Conservation (phyloP, 2,113 vertebrate genomes). For the Triplophysa siluroides region DNA sequence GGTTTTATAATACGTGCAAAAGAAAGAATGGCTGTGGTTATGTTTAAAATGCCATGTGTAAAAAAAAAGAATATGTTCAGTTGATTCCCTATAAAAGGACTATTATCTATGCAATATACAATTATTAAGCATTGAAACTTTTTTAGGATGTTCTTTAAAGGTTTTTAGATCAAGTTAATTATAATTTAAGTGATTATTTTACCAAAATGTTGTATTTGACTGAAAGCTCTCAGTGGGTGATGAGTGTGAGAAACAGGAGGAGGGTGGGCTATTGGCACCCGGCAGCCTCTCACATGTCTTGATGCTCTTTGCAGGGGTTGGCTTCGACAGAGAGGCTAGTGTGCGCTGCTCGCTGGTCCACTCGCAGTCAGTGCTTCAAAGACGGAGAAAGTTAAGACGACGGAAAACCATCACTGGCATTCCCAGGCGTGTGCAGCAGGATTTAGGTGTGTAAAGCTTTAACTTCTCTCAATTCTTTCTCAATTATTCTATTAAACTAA, state of each 20-base stretch:
- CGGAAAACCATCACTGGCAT: slow-evolving; percentile 93
- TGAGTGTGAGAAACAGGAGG: slow-evolving; percentile 55
- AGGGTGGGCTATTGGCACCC: slow-evolving; percentile 51
- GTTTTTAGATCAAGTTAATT: too few species aligned
- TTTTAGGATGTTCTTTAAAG: too few species aligned
- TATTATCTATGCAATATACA: too few species aligned
- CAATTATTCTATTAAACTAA: too few species aligned
- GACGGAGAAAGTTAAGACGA: slow-evolving; percentile 93
- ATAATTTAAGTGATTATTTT: too few species aligned
- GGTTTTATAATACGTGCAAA: not conserved
- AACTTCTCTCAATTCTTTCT: not conserved
- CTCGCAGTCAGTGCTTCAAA: slow-evolving; percentile 95
- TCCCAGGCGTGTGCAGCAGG: slow-evolving; percentile 92
- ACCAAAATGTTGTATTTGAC: not conserved
- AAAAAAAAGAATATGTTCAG: not conserved
- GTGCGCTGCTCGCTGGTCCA: slow-evolving; percentile 97
- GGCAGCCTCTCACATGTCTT: slow-evolving; percentile 67
- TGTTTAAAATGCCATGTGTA: not conserved
- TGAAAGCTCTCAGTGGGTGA: slow-evolving; percentile 28
- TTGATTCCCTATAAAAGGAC: too few species aligned
- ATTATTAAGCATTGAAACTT: not conserved
- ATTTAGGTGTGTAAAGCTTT: slow-evolving; percentile 79
- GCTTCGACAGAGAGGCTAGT: slow-evolving; percentile 98
- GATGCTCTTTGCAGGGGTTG: slow-evolving; percentile 86
- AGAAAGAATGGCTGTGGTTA: not conserved